Evolutionary conservation across 2,888 invertebrate genomes (phyloP).

Genomic region (Clanis bilineata): DNA sequence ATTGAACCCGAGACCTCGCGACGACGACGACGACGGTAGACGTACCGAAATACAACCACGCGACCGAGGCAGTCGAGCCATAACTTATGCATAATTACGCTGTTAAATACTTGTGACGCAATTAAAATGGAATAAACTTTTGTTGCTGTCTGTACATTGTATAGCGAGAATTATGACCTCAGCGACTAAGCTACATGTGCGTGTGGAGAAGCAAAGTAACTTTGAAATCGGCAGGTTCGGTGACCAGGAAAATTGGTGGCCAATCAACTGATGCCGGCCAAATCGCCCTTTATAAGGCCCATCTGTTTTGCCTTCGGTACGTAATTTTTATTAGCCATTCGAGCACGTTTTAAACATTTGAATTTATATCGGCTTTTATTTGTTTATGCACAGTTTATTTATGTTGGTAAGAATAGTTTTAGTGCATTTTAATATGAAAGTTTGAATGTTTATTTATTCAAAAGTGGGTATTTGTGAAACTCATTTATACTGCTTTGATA

Average conservation of each 20-base stretch:
- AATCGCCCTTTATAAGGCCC: background rate
- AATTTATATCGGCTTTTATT: background rate
- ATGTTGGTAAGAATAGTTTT: background rate
- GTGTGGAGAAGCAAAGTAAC: background rate
- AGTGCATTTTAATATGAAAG: background rate
- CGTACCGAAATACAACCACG: too few relatives aligned
- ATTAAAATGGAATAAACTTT: background rate
- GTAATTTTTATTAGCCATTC: background rate
- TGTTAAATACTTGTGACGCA: too few relatives aligned
- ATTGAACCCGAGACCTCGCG: too few relatives aligned
- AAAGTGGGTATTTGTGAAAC: too few relatives aligned
- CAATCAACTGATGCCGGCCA: background rate
- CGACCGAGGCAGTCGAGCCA: too few relatives aligned
- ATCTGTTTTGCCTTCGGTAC: background rate
- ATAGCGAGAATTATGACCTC: background rate
- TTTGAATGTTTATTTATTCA: background rate
- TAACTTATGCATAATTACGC: too few relatives aligned
- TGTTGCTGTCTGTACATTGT: background rate
- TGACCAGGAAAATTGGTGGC: slow-evolving; percentile 3
- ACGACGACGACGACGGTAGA: too few relatives aligned
- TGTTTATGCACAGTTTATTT: background rate
- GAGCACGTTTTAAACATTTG: background rate
- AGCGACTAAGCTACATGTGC: background rate
- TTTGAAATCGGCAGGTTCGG: background rate
- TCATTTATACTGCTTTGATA: too few relatives aligned